Evolutionary conservation across 2,888 invertebrate species (phyloP).

Genomic region (Metellina segmentata): DNA sequence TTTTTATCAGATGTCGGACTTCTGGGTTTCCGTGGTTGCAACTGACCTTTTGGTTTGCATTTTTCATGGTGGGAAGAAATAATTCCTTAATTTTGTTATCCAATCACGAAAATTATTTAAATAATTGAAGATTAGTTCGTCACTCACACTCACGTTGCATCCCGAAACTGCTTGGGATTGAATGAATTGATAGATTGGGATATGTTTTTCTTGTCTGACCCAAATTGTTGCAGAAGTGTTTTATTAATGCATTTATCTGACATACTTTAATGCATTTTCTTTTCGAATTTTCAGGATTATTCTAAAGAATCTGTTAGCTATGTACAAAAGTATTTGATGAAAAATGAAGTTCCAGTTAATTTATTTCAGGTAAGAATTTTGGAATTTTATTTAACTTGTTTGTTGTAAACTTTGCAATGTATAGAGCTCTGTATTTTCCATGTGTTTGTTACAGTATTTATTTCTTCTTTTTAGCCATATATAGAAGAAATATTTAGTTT

Average conservation of each 20-base stretch:
- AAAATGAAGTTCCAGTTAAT: slow-evolving; percentile 97
- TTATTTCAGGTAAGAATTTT: slow-evolving; percentile 92
- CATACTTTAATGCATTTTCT: neutral
- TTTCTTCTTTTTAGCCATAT: slow-evolving; percentile 90
- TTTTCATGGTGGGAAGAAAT: too few species aligned
- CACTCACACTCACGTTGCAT: too few species aligned
- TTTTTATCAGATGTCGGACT: too few species aligned
- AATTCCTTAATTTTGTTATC: too few species aligned
- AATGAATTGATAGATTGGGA: neutral
- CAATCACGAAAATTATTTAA: too few species aligned
- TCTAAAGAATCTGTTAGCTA: slow-evolving; percentile 97
- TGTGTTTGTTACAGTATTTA: slow-evolving; percentile 14
- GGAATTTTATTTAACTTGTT: neutral
- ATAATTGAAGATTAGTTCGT: too few species aligned
- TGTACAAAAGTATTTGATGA: slow-evolving; percentile 98
- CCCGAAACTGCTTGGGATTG: neutral
- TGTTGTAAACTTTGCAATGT: neutral
- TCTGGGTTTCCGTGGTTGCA: too few species aligned
- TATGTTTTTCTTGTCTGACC: neutral
- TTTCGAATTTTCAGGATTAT: slow-evolving; percentile 88
- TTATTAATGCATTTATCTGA: neutral
- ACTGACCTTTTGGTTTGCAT: too few species aligned
- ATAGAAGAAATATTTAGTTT: slow-evolving; percentile 99
- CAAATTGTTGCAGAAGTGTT: neutral
- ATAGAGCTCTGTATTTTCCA: neutral